Percentiles rank a stretch among this genome's conserved stretches.
Conservation (phyloP, 2,113 vertebrate species). For the Sterrhoptilus dennistouni region DNA sequence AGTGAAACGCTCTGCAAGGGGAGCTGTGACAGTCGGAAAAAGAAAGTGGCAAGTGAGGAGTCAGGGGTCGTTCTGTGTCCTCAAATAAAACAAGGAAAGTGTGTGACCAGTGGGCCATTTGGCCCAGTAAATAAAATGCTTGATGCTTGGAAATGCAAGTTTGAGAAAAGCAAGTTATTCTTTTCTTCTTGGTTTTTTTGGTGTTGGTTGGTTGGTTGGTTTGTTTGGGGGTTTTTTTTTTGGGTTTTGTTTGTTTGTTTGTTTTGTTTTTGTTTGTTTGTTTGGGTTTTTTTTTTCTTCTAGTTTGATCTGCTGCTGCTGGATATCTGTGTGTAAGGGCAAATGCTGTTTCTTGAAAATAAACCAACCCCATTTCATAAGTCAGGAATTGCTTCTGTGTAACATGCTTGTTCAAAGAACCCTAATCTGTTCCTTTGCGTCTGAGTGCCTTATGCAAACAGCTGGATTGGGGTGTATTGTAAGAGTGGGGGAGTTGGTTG, state of each 20-base stretch:
- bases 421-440: not conserved
- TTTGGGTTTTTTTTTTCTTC: fast-evolving
- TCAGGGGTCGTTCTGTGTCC: not conserved
- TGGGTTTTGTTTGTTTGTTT: not conserved
- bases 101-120: not conserved
- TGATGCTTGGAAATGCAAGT: not conserved
- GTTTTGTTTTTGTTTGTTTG: not conserved
- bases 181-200: not conserved
- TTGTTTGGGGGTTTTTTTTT: no score
- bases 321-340: not conserved
- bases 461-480: not conserved
- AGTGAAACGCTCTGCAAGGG: not conserved
- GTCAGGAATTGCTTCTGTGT: not conserved
- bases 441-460: not conserved
- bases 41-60: not conserved
- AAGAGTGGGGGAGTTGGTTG: fast-evolving
- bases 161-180: not conserved
- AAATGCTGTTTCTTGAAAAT: not conserved
- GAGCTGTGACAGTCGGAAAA: not conserved
- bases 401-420: not conserved
- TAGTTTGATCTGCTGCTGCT: not conserved
- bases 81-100: not conserved
- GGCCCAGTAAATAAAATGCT: not conserved
- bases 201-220: no score
- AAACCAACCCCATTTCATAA: not conserved